These are phyloP conservation scores for Chrysina gloriosa DNA, from an alignment of 2,888 invertebrate genomes.

Conservation along the genomic window DNA sequence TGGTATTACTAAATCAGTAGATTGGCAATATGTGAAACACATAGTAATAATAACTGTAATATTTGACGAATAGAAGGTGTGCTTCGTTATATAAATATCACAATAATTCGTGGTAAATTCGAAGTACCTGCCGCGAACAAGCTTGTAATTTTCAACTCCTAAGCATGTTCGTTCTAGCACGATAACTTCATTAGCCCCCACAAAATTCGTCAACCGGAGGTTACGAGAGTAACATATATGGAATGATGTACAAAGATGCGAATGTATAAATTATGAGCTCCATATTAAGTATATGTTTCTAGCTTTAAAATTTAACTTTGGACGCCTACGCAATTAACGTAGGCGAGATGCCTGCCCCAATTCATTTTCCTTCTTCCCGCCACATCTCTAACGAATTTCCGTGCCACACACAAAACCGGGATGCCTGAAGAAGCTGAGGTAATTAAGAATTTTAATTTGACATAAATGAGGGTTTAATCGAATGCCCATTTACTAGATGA, in stretches of 20 bases:
- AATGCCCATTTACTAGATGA: constrained; percentile 9
- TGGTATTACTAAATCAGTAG: no score
- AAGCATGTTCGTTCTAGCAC: no score
- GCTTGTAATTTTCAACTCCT: no score
- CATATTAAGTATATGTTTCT: background rate
- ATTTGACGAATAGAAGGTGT: no score
- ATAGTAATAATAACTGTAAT: no score
- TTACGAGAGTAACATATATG: no score
- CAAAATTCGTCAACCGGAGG: constrained; percentile 4
- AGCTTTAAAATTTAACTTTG: background rate
- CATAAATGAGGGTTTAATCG: constrained; percentile 17
- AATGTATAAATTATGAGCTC: background rate
- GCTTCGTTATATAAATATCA: no score
- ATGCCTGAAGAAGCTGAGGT: constrained; percentile 1
- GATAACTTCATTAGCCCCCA: no score
- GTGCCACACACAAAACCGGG: background rate
- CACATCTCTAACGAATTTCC: background rate
- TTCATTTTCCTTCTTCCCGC: background rate
- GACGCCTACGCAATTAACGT: background rate
- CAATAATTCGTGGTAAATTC: no score
- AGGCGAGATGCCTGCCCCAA: background rate
- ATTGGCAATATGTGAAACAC: no score
- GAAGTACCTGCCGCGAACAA: no score
- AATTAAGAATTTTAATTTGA: constrained; percentile 18
- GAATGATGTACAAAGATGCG: background rate